A percentile compares a stretch with the other conserved stretches of the same genome.
These are phyloP conservation scores for Stenotaenia linearis DNA, from an alignment of 2,888 invertebrate species.

Conservation along the genomic window DNA sequence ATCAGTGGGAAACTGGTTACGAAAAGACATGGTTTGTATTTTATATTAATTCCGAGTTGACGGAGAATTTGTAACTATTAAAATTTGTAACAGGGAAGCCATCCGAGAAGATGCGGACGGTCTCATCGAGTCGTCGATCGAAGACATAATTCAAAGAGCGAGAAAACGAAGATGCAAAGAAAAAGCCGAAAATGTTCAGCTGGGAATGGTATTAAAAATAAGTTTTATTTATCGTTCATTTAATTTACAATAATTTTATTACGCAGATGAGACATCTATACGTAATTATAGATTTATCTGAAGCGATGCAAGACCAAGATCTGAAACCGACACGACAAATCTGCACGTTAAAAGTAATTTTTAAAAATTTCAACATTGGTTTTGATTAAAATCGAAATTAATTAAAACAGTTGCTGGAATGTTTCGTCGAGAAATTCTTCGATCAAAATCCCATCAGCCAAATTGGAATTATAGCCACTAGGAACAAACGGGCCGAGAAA, in stretches of 20 bases:
- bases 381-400: not conserved
- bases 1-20: conserved; percentile 91
- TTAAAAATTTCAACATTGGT: no score
- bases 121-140: conserved; percentile 79
- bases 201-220: conserved; percentile 56
- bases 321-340: conserved; percentile 85
- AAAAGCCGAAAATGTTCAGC: conserved; percentile 61
- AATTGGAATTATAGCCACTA: conserved; percentile 81
- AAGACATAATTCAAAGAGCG: conserved; percentile 84
- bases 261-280: conserved; percentile 85
- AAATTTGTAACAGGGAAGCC: conserved; percentile 59
- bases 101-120: conserved; percentile 95
- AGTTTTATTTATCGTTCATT: not conserved
- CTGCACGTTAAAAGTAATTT: conserved; percentile 72
- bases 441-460: conserved; percentile 99
- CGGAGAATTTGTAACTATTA: not conserved
- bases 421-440: conserved; percentile 93
- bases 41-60: not conserved
- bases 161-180: conserved; percentile 57
- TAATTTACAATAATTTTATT: not conserved
- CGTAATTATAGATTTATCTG: conserved; percentile 86
- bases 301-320: conserved; percentile 90
- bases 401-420: conserved; percentile 66
- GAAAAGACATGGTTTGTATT: conserved; percentile 76
- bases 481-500: conserved; percentile 90